Evolutionary conservation across 1,140 invertebrate genomes (phyloP).

Genomic region (Teleopsis dalmanni): DNA sequence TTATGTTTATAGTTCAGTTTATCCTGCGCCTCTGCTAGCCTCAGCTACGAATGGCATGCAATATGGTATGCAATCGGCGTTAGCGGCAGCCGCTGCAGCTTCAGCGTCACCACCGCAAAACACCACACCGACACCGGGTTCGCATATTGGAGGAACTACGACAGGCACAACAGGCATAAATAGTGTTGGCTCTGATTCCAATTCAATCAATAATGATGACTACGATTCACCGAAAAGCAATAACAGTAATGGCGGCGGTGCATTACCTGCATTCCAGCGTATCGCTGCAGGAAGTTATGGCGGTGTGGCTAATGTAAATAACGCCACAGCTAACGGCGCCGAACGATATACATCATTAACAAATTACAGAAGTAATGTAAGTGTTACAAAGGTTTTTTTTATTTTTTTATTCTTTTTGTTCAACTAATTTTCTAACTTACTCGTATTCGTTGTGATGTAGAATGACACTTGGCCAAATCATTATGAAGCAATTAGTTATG

Average conservation of each 20-base stretch:
- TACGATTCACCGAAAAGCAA: conserved; percentile 35
- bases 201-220: conserved; percentile 25
- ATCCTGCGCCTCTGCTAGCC: conserved; percentile 29
- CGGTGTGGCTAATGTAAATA: conserved; percentile 25
- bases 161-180: conserved; percentile 4
- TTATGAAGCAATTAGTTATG: conserved; percentile 36
- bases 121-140: conserved; percentile 24
- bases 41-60: conserved; percentile 31
- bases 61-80: conserved; percentile 16
- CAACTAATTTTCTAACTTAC: conserved; percentile 2
- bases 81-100: conserved; percentile 24
- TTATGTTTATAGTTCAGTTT: conserved; percentile 30
- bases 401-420: background rate
- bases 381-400: conserved; percentile 13
- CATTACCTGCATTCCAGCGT: conserved; percentile 35
- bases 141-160: conserved; percentile 14
- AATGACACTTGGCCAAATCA: conserved; percentile 28
- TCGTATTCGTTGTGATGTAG: conserved; percentile 15
- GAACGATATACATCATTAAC: conserved; percentile 31
- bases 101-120: conserved; percentile 17
- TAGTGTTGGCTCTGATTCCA: conserved; percentile 12
- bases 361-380: conserved; percentile 40
- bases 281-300: conserved; percentile 22
- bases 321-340: conserved; percentile 16
- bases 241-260: conserved; percentile 20